Conservation (phyloP, 2,797 vertebrate genomes). For the Florisuga fusca region DNA sequence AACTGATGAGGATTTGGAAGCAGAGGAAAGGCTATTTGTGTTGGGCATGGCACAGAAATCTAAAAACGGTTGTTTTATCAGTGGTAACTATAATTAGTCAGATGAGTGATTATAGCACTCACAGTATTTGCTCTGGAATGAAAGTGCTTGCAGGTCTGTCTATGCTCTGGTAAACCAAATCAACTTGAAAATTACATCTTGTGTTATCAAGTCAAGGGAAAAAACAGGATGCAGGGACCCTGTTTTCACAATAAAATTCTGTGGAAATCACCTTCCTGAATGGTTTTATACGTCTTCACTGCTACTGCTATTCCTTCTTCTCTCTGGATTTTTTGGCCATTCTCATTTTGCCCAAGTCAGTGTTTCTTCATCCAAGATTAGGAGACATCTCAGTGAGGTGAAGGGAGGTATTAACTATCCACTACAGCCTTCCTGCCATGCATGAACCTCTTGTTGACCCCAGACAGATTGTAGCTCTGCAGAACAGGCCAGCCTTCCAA, state of each 20-base stretch:
- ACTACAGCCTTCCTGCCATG: background rate
- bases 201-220: background rate
- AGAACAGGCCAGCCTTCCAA: background rate
- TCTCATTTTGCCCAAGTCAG: background rate
- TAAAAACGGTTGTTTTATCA: background rate
- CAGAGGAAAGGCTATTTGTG: background rate
- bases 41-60: background rate
- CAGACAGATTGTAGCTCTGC: background rate
- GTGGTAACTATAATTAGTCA: background rate
- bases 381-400: background rate
- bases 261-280: background rate
- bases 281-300: background rate
- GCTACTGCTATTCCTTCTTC: background rate
- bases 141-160: background rate
- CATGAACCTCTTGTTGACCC: background rate
- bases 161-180: background rate
- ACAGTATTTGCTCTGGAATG: background rate
- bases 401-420: background rate
- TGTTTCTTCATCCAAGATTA: background rate
- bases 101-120: background rate
- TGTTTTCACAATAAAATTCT: background rate
- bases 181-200: background rate
- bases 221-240: background rate
- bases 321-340: background rate
- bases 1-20: background rate